A percentile compares a stretch with the other conserved stretches of the same genome.
phyloP scores from a whole-genome alignment of 2,113 vertebrate genomes.

The Eulemur rufifrons region DNA sequence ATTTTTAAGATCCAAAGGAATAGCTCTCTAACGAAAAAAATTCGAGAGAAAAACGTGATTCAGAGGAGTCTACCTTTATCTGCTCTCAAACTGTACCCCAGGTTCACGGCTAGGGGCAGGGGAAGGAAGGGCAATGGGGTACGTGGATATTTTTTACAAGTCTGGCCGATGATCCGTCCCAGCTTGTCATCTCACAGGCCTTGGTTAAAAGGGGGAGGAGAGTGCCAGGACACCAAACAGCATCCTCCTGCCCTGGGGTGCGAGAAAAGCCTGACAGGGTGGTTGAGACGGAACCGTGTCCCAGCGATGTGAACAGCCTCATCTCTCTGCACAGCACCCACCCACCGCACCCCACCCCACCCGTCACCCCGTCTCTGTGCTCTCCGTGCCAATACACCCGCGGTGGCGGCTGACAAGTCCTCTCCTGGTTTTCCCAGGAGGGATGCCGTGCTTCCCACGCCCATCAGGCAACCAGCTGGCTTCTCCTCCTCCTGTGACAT shows the following conservation, averaged over 20 bases:
- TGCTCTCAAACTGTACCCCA: not conserved
- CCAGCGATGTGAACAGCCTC: not conserved
- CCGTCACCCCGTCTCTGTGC: not conserved
- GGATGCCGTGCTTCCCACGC: not conserved
- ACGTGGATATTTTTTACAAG: not conserved
- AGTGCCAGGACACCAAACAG: not conserved
- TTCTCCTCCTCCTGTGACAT: not conserved
- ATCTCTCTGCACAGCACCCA: fast-evolving
- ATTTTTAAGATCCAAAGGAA: not conserved
- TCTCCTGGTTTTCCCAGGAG: not conserved
- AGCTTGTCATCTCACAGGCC: not conserved
- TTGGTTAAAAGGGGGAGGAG: not conserved
- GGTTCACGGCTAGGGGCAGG: not conserved
- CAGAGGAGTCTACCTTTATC: not conserved
- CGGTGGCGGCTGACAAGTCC: not conserved
- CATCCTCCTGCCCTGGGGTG: not conserved
- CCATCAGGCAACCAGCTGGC: not conserved
- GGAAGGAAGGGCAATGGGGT: not conserved
- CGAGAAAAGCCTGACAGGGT: not conserved
- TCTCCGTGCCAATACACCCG: not conserved
- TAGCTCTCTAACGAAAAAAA: not conserved
- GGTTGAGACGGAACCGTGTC: not conserved
- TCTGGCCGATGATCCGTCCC: not conserved
- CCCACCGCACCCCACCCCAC: no score
- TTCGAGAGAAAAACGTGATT: not conserved